Evolutionary conservation across 2,797 vertebrate species (phyloP), one percentile per base, ranked within the genome.

Genomic region (Microctenopoma lineatum): DNA sequence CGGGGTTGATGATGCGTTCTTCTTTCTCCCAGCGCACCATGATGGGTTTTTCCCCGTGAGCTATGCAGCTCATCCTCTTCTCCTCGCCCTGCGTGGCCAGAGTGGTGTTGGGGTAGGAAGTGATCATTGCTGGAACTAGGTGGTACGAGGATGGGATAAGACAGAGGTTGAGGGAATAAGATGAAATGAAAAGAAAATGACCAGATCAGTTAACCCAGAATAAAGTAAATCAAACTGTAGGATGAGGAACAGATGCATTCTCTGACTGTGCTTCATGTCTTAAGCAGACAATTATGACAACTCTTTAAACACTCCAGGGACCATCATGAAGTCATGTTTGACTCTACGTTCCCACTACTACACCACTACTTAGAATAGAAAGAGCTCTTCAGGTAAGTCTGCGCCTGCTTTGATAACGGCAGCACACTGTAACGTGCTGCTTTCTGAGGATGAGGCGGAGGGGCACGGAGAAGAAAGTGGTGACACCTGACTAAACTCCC

Each of bases 21-120:
- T 99, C 98, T 81, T 99, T 99, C 89, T 99, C 98, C 98, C 98
- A 99, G 90, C 98, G 98, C 65, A 99, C 97, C 62, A 99, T 99
- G 88, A 99, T 99, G 91, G 98, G 98, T 78, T 97, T 99, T 90
- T 99, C 97, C 0, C 98, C 98, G 0, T 98, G 97, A 6, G 98
- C 97, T 0, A 95, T 96, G 85, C 98, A 99, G 89, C 96, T 98
- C 96, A 99, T 97, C 80, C 93, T 96, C 72, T 98, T 99, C 93
- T 97, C 97, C 53, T 99, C 97, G 3, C 98, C 98, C 91, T 98
- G 96, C 0, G 97, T 98, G 65, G 98, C 98, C 90, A 98, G 91
- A 2, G 98, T 99, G 53, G 97, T 98, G 88, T 99, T 99, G 21
- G 98, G 97, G 80, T 99, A 98, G 41, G 98, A 99, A 0, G 96